Evolutionary conservation across 2,113 vertebrate genomes (phyloP).

Genomic region (Monopterus albus): DNA sequence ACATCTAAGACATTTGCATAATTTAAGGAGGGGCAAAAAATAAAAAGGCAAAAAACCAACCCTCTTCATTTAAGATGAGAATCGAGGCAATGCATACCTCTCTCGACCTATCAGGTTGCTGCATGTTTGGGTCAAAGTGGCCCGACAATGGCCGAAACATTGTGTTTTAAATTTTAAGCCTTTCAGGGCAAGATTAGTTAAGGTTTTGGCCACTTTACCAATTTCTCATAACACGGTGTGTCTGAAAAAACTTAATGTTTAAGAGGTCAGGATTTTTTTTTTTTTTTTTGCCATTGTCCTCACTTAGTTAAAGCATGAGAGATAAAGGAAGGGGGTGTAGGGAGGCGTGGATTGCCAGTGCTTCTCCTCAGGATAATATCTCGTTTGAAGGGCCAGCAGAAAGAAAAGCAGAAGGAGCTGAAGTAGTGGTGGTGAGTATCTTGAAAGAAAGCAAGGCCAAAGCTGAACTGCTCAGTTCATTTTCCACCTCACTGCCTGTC

Average conservation of each 20-base stretch:
- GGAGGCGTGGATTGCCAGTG: conserved; percentile 14
- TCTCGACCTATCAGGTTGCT: conserved; percentile 68
- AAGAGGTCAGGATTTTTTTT: conserved; percentile 73
- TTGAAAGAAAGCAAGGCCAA: conserved; percentile 98
- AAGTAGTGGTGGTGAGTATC: conserved; percentile 90
- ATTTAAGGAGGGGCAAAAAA: conserved; percentile 86
- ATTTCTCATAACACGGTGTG: conserved; percentile 59
- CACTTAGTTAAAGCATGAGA: conserved; percentile 74
- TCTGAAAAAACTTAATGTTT: conserved; percentile 70
- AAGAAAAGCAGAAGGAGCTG: conserved; percentile 89
- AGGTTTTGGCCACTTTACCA: conserved; percentile 49
- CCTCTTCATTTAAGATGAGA: conserved; percentile 85
- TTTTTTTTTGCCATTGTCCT: conserved; percentile 76
- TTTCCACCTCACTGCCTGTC: conserved; percentile 98
- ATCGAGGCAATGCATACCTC: conserved; percentile 83
- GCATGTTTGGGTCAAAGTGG: conserved; percentile 69
- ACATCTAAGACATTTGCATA: conserved; percentile 99
- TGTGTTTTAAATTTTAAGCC: conserved; percentile 59
- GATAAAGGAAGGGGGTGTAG: conserved; percentile 68
- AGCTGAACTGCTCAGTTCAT: conserved; percentile 99
- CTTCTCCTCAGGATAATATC: conserved; percentile 89
- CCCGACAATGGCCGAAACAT: conserved; percentile 53
- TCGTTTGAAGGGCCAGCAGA: conserved; percentile 86
- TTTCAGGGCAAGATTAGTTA: conserved; percentile 40
- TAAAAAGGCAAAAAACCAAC: conserved; percentile 64